Evolutionary conservation across 2,113 vertebrate genomes (phyloP).

Genomic region (Osmerus eperlanus): DNA sequence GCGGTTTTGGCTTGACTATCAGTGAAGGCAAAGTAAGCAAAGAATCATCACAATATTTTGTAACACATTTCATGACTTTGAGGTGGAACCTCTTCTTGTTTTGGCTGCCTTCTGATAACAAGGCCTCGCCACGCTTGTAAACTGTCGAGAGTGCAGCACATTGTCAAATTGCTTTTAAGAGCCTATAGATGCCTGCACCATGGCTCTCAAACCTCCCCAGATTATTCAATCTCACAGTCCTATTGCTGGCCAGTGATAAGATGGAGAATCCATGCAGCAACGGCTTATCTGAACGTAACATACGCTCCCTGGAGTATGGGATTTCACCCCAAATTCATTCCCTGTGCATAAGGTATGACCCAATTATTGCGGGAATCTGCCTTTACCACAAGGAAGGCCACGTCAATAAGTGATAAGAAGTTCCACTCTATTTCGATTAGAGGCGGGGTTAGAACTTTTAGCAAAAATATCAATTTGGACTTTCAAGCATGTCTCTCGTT

Average conservation of each 20-base stretch:
- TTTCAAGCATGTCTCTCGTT: conserved; percentile 15
- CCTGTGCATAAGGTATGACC: conserved; percentile 70
- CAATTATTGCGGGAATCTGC: conserved; percentile 67
- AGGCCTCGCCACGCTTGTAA: conserved; percentile 51
- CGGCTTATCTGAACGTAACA: conserved; percentile 75
- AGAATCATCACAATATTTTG: background rate
- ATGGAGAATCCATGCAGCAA: conserved; percentile 70
- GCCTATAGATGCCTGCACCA: conserved; percentile 66
- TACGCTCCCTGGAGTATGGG: conserved; percentile 65
- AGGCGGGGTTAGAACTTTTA: conserved; percentile 32
- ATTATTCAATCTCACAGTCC: conserved; percentile 73
- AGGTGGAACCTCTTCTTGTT: conserved; percentile 33
- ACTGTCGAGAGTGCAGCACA: conserved; percentile 54
- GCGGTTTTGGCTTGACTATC: background rate
- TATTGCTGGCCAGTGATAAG: conserved; percentile 72
- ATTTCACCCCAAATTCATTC: conserved; percentile 67
- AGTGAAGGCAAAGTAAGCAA: background rate
- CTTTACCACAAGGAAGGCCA: conserved; percentile 43
- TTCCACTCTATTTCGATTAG: conserved; percentile 38
- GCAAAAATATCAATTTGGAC: conserved; percentile 25
- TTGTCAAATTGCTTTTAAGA: conserved; percentile 71
- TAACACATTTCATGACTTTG: background rate
- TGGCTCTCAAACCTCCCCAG: conserved; percentile 65
- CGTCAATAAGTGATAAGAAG: conserved; percentile 63
- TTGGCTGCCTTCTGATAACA: conserved; percentile 39